phyloP scores from a whole-genome alignment of 2,888 invertebrate species.

The Shargacucullia verbasci region DNA sequence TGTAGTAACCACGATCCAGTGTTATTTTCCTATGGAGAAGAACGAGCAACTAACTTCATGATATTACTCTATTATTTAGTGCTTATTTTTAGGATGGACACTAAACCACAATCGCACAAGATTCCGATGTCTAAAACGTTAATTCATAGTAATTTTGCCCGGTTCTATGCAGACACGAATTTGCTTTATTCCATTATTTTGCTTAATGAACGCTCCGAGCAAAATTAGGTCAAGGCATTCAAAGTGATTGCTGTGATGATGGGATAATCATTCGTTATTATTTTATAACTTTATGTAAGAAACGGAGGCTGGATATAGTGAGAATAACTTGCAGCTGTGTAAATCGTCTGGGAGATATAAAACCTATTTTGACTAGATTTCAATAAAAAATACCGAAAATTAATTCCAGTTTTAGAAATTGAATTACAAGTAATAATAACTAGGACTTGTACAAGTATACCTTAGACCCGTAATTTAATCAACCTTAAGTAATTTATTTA shows the following conservation, averaged over 20 bases:
- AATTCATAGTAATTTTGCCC: slow-evolving; percentile 45
- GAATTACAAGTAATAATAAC: no score
- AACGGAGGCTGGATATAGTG: slow-evolving; percentile 19
- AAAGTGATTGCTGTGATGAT: slow-evolving; percentile 46
- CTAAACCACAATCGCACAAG: slow-evolving; percentile 23
- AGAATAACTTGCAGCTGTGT: slow-evolving; percentile 10
- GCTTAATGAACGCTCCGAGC: slow-evolving; percentile 47
- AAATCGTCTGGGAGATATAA: no score
- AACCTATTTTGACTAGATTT: no score
- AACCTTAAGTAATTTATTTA: no score
- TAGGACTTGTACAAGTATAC: no score
- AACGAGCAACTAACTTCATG: no score
- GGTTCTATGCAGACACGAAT: slow-evolving; percentile 59
- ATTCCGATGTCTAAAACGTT: slow-evolving; percentile 16
- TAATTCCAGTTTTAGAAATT: no score
- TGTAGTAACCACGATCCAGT: no score
- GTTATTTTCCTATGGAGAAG: no score
- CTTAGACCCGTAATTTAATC: no score
- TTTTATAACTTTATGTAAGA: slow-evolving; percentile 46
- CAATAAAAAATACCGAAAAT: no score
- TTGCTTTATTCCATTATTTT: slow-evolving; percentile 61
- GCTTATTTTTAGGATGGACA: slow-evolving; percentile 4
- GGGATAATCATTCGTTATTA: slow-evolving; percentile 39
- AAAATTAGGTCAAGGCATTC: slow-evolving; percentile 56
- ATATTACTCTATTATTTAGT: background rate